These are phyloP conservation scores for Eurystomus glaucurus DNA, from an alignment of 2,797 vertebrate species.

Conservation along the genomic window DNA sequence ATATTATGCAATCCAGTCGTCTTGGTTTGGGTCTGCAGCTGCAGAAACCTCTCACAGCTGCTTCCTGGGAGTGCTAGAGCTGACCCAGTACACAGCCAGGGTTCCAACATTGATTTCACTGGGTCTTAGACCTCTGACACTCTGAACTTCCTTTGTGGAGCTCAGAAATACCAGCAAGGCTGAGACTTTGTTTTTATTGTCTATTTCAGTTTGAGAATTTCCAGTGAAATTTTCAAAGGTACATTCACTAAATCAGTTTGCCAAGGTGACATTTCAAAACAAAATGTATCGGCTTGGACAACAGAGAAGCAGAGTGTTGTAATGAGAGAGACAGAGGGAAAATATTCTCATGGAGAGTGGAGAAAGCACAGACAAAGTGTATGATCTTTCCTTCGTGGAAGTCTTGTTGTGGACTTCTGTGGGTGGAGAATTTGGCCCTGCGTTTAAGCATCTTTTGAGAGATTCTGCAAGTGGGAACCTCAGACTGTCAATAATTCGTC, in stretches of 20 bases:
- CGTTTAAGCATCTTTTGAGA: background rate
- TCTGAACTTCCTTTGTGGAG: constrained; percentile 36
- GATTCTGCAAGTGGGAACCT: background rate
- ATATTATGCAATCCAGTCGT: background rate
- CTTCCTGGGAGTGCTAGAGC: background rate
- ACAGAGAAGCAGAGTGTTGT: background rate
- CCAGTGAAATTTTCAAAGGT: constrained; percentile 14
- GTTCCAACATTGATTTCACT: background rate
- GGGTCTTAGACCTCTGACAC: constrained; percentile 27
- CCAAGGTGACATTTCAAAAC: constrained; percentile 21
- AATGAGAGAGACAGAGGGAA: background rate
- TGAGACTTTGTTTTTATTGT: background rate
- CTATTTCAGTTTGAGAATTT: constrained; percentile 18
- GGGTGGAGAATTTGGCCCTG: background rate
- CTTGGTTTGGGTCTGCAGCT: constrained; percentile 22
- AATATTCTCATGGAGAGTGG: background rate
- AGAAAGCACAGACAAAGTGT: background rate
- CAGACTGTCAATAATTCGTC: background rate
- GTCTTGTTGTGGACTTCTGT: background rate
- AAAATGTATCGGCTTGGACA: background rate
- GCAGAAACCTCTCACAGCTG: constrained; percentile 32
- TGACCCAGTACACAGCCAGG: background rate
- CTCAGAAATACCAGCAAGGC: constrained; percentile 9
- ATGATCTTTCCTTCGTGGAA: background rate
- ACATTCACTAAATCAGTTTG: background rate